Conservation (phyloP, 2,797 vertebrate genomes). For the Hoplostethus atlanticus region DNA sequence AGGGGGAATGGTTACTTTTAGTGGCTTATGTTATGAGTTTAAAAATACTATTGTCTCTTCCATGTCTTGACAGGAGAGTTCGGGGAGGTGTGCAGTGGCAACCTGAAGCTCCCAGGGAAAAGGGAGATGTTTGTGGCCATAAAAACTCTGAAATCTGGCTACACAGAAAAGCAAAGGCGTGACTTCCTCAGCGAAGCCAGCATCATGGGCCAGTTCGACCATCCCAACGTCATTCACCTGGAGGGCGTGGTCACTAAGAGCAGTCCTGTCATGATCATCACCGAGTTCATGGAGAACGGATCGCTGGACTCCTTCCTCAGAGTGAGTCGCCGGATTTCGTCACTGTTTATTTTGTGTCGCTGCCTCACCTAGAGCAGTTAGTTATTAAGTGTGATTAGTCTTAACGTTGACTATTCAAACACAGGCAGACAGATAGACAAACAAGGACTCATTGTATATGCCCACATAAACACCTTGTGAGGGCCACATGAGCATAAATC, state of each 20-base stretch:
- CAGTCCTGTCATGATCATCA: constrained; percentile 97
- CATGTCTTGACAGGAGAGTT: constrained; percentile 90
- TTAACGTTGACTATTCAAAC: constrained; percentile 1
- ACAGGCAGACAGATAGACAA: neutral
- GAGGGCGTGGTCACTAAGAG: constrained; percentile 99
- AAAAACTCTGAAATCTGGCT: constrained; percentile 97
- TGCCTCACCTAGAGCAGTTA: neutral
- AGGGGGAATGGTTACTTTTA: constrained; percentile 4
- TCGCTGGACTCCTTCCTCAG: constrained; percentile 97
- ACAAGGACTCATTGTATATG: too few species aligned
- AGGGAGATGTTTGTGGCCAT: constrained; percentile 98
- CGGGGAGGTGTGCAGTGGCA: constrained; percentile 98
- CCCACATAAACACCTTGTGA: constrained; percentile 4
- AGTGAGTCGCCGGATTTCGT: constrained; percentile 77
- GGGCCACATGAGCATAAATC: neutral
- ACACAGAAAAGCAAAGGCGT: constrained; percentile 96
- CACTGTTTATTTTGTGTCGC: neutral
- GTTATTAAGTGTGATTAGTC: neutral
- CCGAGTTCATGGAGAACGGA: constrained; percentile 99
- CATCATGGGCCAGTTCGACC: constrained; percentile 99
- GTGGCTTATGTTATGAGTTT: neutral
- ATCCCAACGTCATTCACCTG: constrained; percentile 97
- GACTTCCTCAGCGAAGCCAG: constrained; percentile 98
- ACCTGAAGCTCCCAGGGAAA: constrained; percentile 97
- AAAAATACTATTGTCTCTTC: neutral